Evolutionary conservation across 2,888 invertebrate species (phyloP), one percentile per base, ranked within the genome.

Genomic region (Drosophila acutilabella): DNA sequence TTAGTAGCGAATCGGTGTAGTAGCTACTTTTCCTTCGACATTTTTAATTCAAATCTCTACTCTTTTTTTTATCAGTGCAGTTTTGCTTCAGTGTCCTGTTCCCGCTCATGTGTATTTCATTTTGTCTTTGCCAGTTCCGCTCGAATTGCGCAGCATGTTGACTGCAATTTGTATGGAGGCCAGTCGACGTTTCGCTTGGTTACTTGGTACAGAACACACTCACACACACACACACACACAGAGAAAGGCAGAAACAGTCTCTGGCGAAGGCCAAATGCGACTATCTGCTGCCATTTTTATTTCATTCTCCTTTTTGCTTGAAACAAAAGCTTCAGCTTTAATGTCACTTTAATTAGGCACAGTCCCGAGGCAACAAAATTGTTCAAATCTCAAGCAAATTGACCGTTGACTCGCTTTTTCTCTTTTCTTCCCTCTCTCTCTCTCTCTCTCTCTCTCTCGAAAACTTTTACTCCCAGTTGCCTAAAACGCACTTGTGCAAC

Each of bases 131-230:
- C 77, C 71, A 80, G 85, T 83, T 87, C 84, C 87, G 79, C 82
- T 81, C 77, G 88, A 85, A 82, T 83, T 84, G 78, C 77, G 71
- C 76, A 74, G 79, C 83, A 86, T 85, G 88, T 83, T 86, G 86
- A 80, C 86, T 86, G 84, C 83, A 86, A 86, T 86, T 88, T 86
- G 84, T 86, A 80, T 80, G 87, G 80, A 68, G 73, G 70, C 60
- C 68, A 78, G 77, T 73, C 65, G 59, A 64, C 77, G 85, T 68
- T 68, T 81, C 77, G 86, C 79, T 88, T 85, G 85, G 88, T 85
- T 85, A 85, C 66, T 53, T 64, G 57, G 44, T 59, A 44, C 38
- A 33, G 13, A 23, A 36, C 10, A 36, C 33, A 36, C 33, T 11
- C 11, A 13, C 33, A 36, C 33, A 36, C 11, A 13, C 36, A 36